Base-by-base conservation (phyloP, 2,888 invertebrate genomes). In the Hydraecia micacea region DNA sequence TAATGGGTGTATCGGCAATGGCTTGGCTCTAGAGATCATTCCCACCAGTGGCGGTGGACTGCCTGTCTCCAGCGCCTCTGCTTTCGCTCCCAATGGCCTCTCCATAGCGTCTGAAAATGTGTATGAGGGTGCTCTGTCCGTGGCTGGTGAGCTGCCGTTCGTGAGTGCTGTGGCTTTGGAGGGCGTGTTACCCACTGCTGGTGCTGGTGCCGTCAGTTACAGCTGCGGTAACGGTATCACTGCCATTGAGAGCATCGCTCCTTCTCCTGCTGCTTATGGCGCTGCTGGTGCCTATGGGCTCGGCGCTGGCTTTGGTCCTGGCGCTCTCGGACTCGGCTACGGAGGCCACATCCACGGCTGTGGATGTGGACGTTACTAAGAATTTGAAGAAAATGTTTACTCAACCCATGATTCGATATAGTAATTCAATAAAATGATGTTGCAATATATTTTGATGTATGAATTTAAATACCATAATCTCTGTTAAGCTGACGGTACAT, bases 281-380 rank as follows among this genome's bases (percentile, higher is more conserved):
- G 28, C 65, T 42, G 75, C 62, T 0, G 58, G 36, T 67, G 70
- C 32, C 46, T 62, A 55, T 32, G 83, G 73, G 0, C 28, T 71
- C 0, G 65, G 68, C 2, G n/a, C 63, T 36, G 69, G 72, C 60
- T 25, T 60, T 71, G 11, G 28, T 32, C 69, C 75, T 65, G 72
- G 25, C 0, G 5, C 25, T 36, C n/a, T 67, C 11, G 75, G 67
- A 8, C 25, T 62, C 8, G 69, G 75, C 62, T 79, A 28, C 60
- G 75, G 69, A 46, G 28, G 58, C 55, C 62, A n/a, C n/a, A n/a
- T n/a, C n/a, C n/a, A 62, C 13, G 32, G 46, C 60, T 86, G 80
- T 67, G 81, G 83, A 39, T 82, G 77, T 39, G n/a, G n/a, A n/a
- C 8, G n/a, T 52, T 79, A 79, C 49, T 79, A 11, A 77, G 1